phyloP scores from a whole-genome alignment of 2,113 vertebrate genomes.

The Scopus umbretta region DNA sequence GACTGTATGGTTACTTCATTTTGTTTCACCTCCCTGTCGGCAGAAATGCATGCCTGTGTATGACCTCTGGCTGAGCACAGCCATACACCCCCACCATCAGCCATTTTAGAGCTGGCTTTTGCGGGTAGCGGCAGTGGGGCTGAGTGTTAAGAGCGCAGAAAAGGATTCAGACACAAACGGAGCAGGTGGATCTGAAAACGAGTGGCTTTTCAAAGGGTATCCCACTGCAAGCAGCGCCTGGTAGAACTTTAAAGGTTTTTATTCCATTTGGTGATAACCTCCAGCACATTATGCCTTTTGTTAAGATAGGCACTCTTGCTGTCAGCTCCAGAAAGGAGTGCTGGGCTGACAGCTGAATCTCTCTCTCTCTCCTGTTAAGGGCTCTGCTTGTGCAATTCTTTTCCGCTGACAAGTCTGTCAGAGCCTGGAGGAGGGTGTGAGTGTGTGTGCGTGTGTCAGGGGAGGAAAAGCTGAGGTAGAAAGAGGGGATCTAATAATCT shows the following conservation, averaged over 20 bases:
- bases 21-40: background rate
- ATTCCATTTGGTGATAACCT: conserved; percentile 28
- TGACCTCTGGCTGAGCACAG: background rate
- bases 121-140: background rate
- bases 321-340: conserved; percentile 7
- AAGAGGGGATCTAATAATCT: conserved; percentile 2
- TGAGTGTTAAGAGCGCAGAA: background rate
- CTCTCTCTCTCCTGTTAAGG: background rate
- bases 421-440: conserved; percentile 6
- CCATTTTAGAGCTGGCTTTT: background rate
- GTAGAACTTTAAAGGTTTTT: background rate
- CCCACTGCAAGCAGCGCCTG: background rate
- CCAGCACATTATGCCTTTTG: conserved; percentile 2
- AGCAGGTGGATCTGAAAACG: background rate
- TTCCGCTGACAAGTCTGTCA: conserved; percentile 18
- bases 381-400: background rate
- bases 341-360: conserved; percentile 18
- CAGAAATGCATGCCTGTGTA: background rate
- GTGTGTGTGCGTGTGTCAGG: background rate
- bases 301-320: background rate
- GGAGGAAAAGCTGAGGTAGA: background rate
- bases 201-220: conserved; percentile 22
- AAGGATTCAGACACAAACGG: background rate
- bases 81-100: background rate
- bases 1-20: background rate